Base-by-base conservation (phyloP, 1,140 invertebrate genomes). In the Anastatus disparis region DNA sequence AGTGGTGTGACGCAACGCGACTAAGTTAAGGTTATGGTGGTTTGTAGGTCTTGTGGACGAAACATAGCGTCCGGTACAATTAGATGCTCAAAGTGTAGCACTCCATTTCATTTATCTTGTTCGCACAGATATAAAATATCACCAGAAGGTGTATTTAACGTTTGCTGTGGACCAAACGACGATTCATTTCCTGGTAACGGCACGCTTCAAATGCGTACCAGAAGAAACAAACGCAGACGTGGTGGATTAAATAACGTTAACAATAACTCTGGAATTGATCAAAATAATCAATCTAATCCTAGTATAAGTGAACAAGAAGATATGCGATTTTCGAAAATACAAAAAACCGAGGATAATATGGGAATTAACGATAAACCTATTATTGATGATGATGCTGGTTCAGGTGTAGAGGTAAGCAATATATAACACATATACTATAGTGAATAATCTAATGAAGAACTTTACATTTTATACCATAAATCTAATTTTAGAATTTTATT, bases 21-120 rank as follows among this genome's bases (percentile, higher is more conserved):
- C n/a, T n/a, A n/a, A n/a, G n/a, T n/a, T n/a, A n/a, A n/a, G n/a
- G 65, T 58, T 58, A 68, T 68, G 66, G 31, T 68, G 13, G 10
- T 3, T 26, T 68, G 66, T 46, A 27, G 46, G 3, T 68, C 66
- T 13, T 68, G 66, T 24, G 56, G 66, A 17, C 66, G 56, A 52
- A 50, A 59, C 15, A 68, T 68, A 29, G 1, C 42, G 53, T 68
- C 66, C 44, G 66, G 56, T 13, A 40, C 46, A 12, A 59, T 68
- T 6, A 12, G 48, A 9, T 69, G 67, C 10, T 38, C 44, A 0
- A 50, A 44, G 1, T 69, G 56, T 29, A 1, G 31, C 15, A 26
- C 29, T 1, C 56, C 67, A 0, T 69, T 38, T 29, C 67, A 69
- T 20, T 9, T 62, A 4, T 62, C 56, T 0, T 69, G 56, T 13